Percentiles rank a stretch among this genome's conserved stretches.
phyloP scores from a whole-genome alignment of 2,888 invertebrate species.

The Patella pellucida region DNA sequence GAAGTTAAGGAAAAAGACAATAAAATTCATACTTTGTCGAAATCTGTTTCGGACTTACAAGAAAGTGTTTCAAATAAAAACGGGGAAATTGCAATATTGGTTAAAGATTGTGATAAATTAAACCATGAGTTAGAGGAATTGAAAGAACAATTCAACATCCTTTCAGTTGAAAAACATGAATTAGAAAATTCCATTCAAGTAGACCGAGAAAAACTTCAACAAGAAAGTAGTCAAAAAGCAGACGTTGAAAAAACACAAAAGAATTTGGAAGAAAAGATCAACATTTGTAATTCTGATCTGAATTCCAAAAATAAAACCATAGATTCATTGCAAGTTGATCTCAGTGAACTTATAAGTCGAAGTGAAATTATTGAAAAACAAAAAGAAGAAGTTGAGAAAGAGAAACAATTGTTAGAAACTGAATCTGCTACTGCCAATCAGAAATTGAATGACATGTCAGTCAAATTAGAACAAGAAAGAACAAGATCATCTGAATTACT shows the following conservation, averaged over 20 bases:
- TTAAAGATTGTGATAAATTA: constrained; percentile 10
- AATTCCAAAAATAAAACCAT: constrained; percentile 14
- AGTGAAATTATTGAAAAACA: background rate
- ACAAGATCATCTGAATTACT: constrained; percentile 26
- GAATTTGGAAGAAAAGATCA: constrained; percentile 17
- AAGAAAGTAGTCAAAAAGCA: background rate
- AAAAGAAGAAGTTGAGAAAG: background rate
- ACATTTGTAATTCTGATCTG: constrained; percentile 13
- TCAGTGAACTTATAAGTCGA: constrained; percentile 12
- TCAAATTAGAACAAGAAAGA: constrained; percentile 30
- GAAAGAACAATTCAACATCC: background rate
- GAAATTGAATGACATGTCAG: constrained; percentile 28
- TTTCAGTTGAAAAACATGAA: background rate
- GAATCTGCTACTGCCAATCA: too few relatives aligned
- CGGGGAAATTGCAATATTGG: constrained; percentile 21
- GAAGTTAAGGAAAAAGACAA: constrained; percentile 26
- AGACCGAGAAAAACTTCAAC: background rate
- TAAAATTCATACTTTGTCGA: background rate
- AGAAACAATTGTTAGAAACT: too few relatives aligned
- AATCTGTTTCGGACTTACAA: constrained; percentile 17
- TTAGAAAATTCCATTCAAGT: background rate
- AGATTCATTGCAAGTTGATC: constrained; percentile 7
- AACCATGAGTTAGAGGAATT: background rate
- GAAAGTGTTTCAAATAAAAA: constrained; percentile 22
- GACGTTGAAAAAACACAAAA: constrained; percentile 9